phyloP scores from a whole-genome alignment of 2,113 vertebrate species.

The Gasterosteus nipponicus region DNA sequence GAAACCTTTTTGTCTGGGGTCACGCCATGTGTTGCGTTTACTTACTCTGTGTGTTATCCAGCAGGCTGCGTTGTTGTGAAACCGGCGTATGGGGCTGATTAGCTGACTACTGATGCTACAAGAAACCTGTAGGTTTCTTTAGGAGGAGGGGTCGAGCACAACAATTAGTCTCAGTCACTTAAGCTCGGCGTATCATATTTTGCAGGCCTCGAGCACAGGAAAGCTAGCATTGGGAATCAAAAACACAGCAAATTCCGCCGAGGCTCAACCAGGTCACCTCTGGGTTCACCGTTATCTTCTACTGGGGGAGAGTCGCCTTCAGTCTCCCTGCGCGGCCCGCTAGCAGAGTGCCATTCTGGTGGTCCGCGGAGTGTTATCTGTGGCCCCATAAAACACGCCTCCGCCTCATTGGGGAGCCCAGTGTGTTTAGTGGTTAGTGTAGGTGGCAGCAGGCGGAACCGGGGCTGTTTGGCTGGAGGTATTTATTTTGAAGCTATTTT shows the following conservation, averaged over 20 bases:
- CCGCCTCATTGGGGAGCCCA: conserved; percentile 67
- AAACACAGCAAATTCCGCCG: conserved; percentile 59
- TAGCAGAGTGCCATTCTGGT: conserved; percentile 63
- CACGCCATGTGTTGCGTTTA: conserved; percentile 36
- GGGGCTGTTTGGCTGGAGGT: conserved; percentile 47
- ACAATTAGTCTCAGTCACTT: conserved; percentile 65
- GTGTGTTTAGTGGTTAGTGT: conserved; percentile 70
- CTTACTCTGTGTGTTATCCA: conserved; percentile 42
- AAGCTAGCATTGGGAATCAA: conserved; percentile 60
- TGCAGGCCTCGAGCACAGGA: conserved; percentile 59
- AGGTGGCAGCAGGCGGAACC: conserved; percentile 69
- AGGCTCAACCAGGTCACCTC: conserved; percentile 42
- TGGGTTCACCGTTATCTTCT: conserved; percentile 53
- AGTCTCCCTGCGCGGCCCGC: conserved; percentile 45
- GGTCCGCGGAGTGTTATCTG: conserved; percentile 64
- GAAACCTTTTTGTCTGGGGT: conserved; percentile 60
- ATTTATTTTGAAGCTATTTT: conserved; percentile 42
- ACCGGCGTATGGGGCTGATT: conserved; percentile 73
- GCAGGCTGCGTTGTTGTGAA: conserved; percentile 53
- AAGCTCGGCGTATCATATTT: conserved; percentile 56
- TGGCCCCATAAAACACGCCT: conserved; percentile 71
- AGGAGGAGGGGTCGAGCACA: conserved; percentile 29
- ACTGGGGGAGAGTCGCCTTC: conserved; percentile 24
- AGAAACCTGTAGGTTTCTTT: conserved; percentile 41
- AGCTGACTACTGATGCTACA: conserved; percentile 62